Conservation (phyloP, 2,888 invertebrate species). For the Galerucella calmariensis region DNA sequence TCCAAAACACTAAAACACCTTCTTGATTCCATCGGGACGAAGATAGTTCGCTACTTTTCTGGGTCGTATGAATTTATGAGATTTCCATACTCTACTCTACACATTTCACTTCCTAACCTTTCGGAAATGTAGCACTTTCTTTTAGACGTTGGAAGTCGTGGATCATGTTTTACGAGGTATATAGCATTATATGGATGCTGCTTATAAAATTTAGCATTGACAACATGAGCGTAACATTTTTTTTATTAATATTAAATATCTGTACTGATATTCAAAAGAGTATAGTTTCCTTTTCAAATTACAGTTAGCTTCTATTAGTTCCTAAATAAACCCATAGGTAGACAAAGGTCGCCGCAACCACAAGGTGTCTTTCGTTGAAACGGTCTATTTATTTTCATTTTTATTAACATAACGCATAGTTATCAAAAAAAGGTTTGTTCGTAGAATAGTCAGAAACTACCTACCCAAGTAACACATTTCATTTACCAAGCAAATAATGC, state of each 20-base stretch:
- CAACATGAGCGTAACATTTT: background rate
- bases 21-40: conserved; percentile 55
- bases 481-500: too few species aligned
- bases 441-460: too few species aligned
- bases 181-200: background rate
- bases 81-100: conserved; percentile 40
- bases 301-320: too few species aligned
- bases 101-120: conserved; percentile 31
- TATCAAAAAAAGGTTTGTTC: too few species aligned
- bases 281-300: too few species aligned
- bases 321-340: too few species aligned
- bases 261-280: too few species aligned
- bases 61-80: conserved; percentile 43
- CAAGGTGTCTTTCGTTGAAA: too few species aligned
- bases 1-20: conserved; percentile 51
- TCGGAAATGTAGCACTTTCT: conserved; percentile 34
- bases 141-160: conserved; percentile 10
- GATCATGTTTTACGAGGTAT: conserved; percentile 27
- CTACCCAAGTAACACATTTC: too few species aligned
- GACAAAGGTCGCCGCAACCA: too few species aligned
- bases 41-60: conserved; percentile 49
- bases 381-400: too few species aligned
- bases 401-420: too few species aligned
- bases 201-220: background rate
- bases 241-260: background rate